Base-by-base conservation (phyloP, 1,140 invertebrate species). In the Drosophila nigrodunni region DNA sequence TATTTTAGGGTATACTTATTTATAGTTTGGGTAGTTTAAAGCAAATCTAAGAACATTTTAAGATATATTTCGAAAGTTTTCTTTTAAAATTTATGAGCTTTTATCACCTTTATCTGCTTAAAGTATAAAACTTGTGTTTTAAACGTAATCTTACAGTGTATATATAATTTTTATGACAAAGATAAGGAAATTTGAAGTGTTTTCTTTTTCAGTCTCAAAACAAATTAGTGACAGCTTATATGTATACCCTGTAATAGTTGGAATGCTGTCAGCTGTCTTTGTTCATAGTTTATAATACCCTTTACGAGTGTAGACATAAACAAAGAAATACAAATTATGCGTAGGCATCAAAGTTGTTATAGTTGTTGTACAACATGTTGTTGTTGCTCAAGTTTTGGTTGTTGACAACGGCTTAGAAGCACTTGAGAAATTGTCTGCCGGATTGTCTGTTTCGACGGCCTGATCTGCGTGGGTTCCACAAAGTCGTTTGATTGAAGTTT, bases 401-500 rank as follows among this genome's bases (percentile, higher is more conserved):
- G 52, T 72, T 61, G 73, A 74, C 72, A 58, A 43, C 66, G 47
- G 30, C 68, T 82, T 88, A 87, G 83, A 87, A 87, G 80, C 83
- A 88, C 83, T 87, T 82, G 73, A 46, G 57, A 43, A 73, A 67
- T 52, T 67, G 82, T 87, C 82, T 87, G 72, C 74, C 79, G 61
- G 55, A 52, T 70, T 82, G 76, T 76, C 76, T 76, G 54, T 60
- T 54, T 69, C 15, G 68, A 57, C 75, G 81, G 72, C 39, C 71
- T 60, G 58, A 35, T 39, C 10, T 78, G 83, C 83, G 83, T 88
- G 83, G 83, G 83, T 65, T 70, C 68, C 15, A 46, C 54, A 80
- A 89, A 89, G 83, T 67, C 68, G 83, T 89, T 88, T 89, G 85
- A 88, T 88, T 87, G 75, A 47, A 74, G 76, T 44, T 64, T 35